Base-by-base conservation (phyloP, 2,888 invertebrate species). In the Phasia obesa region DNA sequence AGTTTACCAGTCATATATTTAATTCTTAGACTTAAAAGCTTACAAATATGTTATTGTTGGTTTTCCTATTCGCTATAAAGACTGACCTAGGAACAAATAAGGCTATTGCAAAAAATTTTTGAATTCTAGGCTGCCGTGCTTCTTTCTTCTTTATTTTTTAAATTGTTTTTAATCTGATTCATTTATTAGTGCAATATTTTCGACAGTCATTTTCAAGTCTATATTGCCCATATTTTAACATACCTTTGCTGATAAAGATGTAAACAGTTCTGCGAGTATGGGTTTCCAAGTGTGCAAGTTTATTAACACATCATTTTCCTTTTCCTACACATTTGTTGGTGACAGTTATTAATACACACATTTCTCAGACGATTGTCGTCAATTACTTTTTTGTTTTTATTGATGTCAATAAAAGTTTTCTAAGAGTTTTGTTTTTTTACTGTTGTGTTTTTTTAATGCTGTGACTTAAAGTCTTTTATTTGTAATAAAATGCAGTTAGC, bases 321-420 rank as follows among this genome's bases (percentile, higher is more conserved):
- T 69, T 59, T 78, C 42, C 9, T 53, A 44, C 44, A 82, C 78
- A 82, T 70, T 78, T 82, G 74, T 51, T 51, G 49, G n/a, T 74
- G 82, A 65, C 78, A 78, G 78, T 59, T 82, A 82, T 82, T 78
- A 82, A 82, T 65, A 74, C 49, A 70, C 77, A 64, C 59, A 82
- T 78, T 82, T 25, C 59, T 42, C 31, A n/a, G 73, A 62, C 71
- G 65, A 76, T 77, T 77, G 73, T 77, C 62, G 55, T 77, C 81
- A 73, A 69, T 77, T 51, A 67, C 21, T 51, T 35, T 57, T 27
- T 15, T 57, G 21, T 65, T 57, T 17, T 31, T 77, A 69, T 77
- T 77, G 71, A 77, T 67, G 76, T 77, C 81, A 77, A 77, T 27
- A 1, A 47, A 13, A 25, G 19, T 42, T 4, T 17, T 49, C 21